Base-by-base conservation (phyloP, 2,888 invertebrate species). In the Galerucella nymphaeae region DNA sequence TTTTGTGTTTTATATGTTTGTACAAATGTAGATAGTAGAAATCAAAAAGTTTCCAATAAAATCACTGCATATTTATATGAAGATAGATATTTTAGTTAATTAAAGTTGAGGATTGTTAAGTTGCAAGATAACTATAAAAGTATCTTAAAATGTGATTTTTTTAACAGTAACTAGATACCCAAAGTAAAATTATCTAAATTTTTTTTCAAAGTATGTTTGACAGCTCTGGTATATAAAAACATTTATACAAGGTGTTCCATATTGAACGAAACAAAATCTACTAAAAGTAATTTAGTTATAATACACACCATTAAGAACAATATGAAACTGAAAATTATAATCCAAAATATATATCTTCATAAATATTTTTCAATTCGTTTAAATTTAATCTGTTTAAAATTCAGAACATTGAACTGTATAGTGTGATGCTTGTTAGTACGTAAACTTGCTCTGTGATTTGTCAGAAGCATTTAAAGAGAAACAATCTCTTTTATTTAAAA, bases 371-470 rank as follows among this genome's bases (percentile, higher is more conserved):
- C 45, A n/a, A 14, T 70, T 16, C 57, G 62, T 66, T 58, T 73
- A 66, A 61, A 45, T 55, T 70, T 59, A 45, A 42, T 70, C 59
- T 62, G 6, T 71, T 38, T 59, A 63, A 30, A 62, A 50, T 66
- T 59, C 71, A 66, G 58, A n/a, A n/a, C 48, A 57, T 75, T 53
- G 42, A 72, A 61, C 64, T 68, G 66, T 70, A n/a, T n/a, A 72
- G 69, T 58, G 55, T 72, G 62, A 61, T 70, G 70, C 68, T 73
- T 66, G 48, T 61, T 64, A 50, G 61, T 62, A 9, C 53, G 58
- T 69, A 65, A 66, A 73, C 66, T 70, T 63, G 71, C 74, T 70
- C 73, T 76, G 75, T 76, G 75, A 78, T 78, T 75, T 71, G 74
- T 66, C 67, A 59, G 73, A 70, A 65, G 74, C 76, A 75, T 74